Percentiles rank a stretch among this genome's conserved stretches.
Conservation (phyloP, 2,797 vertebrate genomes). For the Sebastes cheni region DNA sequence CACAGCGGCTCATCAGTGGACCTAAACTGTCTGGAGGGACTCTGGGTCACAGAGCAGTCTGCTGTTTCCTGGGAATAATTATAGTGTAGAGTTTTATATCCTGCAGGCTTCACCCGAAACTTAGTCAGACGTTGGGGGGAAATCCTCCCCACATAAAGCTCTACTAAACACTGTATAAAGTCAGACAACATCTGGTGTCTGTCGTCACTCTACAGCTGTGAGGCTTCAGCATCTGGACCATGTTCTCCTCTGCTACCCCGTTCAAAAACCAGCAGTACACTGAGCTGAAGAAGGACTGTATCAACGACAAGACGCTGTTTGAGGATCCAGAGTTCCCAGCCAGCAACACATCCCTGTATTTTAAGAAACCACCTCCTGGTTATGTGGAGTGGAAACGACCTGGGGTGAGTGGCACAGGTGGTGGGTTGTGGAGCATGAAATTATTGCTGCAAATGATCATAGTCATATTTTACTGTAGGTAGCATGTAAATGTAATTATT, state of each 20-base stretch:
- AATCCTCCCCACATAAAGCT: neutral
- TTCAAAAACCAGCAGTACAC: slow-evolving; percentile 89
- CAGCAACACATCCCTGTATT: slow-evolving; percentile 86
- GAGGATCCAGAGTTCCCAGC: slow-evolving; percentile 91
- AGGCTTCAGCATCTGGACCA: slow-evolving; percentile 62
- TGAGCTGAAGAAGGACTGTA: slow-evolving; percentile 84
- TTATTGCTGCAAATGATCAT: neutral
- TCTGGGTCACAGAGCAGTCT: neutral
- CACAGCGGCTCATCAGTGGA: slow-evolving; percentile 1
- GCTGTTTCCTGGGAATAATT: slow-evolving; percentile 23
- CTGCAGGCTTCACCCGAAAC: neutral
- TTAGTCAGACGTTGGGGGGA: neutral
- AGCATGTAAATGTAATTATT: neutral
- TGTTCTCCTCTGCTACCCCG: slow-evolving; percentile 79
- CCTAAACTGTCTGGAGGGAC: neutral
- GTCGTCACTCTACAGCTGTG: slow-evolving; percentile 50
- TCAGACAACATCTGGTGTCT: slow-evolving; percentile 26
- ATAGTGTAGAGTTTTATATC: neutral
- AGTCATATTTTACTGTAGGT: neutral
- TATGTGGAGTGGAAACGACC: slow-evolving; percentile 91
- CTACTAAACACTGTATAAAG: slow-evolving; percentile 10
- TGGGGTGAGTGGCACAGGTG: slow-evolving; percentile 62
- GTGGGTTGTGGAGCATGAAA: neutral
- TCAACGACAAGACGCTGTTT: slow-evolving; percentile 84
- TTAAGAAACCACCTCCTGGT: slow-evolving; percentile 75